Base-by-base conservation (phyloP, 1,140 invertebrate species). In the Drosophila orena region DNA sequence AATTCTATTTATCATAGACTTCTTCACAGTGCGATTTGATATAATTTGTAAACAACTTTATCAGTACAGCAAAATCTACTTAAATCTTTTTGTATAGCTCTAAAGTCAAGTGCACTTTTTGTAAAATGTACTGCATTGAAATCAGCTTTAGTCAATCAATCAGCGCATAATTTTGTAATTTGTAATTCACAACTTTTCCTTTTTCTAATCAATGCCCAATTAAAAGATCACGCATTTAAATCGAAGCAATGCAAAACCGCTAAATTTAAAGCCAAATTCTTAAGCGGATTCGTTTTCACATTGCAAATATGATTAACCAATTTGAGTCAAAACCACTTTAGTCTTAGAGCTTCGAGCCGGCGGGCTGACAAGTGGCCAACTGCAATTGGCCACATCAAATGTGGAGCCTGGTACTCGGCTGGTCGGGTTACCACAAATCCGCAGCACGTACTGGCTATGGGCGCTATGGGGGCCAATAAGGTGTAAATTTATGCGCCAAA, bases 291-390 rank as follows among this genome's bases (percentile, higher is more conserved):
- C 65, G 46, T 79, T 78, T 71, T 46, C 60, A 64, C 59, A 59
- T 62, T 72, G 44, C 68, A 89, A 89, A 89, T 89, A 78, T 80
- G 79, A 89, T 89, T 89, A 89, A 71, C 84, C 84, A 89, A 89
- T 89, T 89, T 84, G 77, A 89, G 84, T 89, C 84, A 89, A 89
- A 89, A 89, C 85, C 84, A 89, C 84, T 89, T 89, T 84, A 79
- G 79, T 84, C 80, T 74, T 61, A 70, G 64, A 89, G 79, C 76
- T 69, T 77, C 50, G 81, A 72, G 61, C 80, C 65, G 68, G 80
- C 62, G 11, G 15, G 30, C 38, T 55, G 76, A 79, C 58, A 79
- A 79, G 77, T 60, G 61, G 74, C 64, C 79, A 64, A 81, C 74
- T 53, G 61, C 54, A 54, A 76, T 77, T 68, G 64, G 64, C 58